phyloP scores from a whole-genome alignment of 2,888 invertebrate species.

The Agriopis aurantiaria region DNA sequence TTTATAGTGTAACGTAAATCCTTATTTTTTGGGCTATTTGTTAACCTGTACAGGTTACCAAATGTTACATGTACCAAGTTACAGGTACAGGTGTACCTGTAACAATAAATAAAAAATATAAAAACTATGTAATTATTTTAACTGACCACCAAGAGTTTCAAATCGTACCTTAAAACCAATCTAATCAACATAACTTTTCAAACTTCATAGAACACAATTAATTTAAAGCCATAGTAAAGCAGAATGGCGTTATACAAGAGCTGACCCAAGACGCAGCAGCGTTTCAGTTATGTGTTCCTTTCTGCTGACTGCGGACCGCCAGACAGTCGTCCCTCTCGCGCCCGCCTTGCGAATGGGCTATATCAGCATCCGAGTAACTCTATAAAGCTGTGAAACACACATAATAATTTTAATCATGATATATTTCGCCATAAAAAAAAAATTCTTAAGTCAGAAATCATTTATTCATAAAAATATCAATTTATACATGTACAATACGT shows the following conservation, averaged over 20 bases:
- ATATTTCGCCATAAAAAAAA: too few species aligned
- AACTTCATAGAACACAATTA: slow-evolving; percentile 32
- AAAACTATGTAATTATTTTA: neutral
- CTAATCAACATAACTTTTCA: slow-evolving; percentile 33
- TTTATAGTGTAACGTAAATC: too few species aligned
- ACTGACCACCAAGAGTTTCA: neutral
- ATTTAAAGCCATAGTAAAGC: slow-evolving; percentile 28
- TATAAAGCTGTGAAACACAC: slow-evolving; percentile 61
- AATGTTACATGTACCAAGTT: too few species aligned
- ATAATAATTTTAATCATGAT: neutral
- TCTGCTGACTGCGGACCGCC: slow-evolving; percentile 82
- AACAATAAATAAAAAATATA: neutral
- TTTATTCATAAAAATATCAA: too few species aligned
- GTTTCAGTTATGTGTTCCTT: slow-evolving; percentile 79
- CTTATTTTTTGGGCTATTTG: too few species aligned
- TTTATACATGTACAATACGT: too few species aligned
- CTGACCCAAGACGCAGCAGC: slow-evolving; percentile 57
- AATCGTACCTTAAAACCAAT: slow-evolving; percentile 4
- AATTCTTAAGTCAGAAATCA: too few species aligned
- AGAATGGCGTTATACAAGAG: slow-evolving; percentile 49
- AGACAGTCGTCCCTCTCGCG: slow-evolving; percentile 79
- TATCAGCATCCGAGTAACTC: slow-evolving; percentile 72
- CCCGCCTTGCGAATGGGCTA: slow-evolving; percentile 76
- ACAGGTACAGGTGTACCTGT: too few species aligned
- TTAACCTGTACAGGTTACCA: too few species aligned